Conservation (phyloP, 2,888 invertebrate genomes). For the Petrolisthes manimaculis region DNA sequence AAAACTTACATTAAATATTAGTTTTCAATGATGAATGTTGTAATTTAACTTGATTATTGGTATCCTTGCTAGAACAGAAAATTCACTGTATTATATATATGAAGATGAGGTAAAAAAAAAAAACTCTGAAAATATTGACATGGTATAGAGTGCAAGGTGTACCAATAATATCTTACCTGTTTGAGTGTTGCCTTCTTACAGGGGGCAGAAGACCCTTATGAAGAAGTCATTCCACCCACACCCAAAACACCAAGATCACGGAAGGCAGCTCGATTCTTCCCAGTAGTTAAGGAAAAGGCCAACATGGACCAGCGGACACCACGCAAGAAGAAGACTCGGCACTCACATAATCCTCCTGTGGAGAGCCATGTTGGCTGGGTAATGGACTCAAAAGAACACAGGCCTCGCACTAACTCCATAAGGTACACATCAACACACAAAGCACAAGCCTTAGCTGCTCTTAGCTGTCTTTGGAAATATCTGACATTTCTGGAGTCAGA, state of each 20-base stretch:
- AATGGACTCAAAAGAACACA: constrained; percentile 89
- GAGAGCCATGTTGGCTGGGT: constrained; percentile 83
- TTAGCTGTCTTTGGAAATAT: not conserved
- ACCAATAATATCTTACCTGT: not conserved
- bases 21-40: too few species aligned
- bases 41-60: too few species aligned
- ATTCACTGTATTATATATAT: too few species aligned
- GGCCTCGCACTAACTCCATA: constrained; percentile 54
- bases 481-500: constrained; percentile 9
- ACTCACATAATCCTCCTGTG: constrained; percentile 86
- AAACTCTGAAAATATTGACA: too few species aligned
- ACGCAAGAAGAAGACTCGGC: constrained; percentile 90
- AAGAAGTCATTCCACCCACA: constrained; percentile 75
- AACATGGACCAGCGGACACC: constrained; percentile 77
- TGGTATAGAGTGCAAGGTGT: too few species aligned
- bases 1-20: too few species aligned
- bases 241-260: constrained; percentile 83
- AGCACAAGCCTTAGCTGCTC: not conserved
- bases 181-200: not conserved
- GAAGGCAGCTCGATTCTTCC: constrained; percentile 91
- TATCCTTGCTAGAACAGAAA: too few species aligned
- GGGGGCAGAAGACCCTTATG: constrained; percentile 55
- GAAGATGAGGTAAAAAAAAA: too few species aligned
- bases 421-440: constrained; percentile 9
- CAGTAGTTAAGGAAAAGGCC: constrained; percentile 85